Evolutionary conservation across 1,140 invertebrate genomes (phyloP), one percentile per base, ranked within the genome.

Genomic region (Drosophila athabasca): DNA sequence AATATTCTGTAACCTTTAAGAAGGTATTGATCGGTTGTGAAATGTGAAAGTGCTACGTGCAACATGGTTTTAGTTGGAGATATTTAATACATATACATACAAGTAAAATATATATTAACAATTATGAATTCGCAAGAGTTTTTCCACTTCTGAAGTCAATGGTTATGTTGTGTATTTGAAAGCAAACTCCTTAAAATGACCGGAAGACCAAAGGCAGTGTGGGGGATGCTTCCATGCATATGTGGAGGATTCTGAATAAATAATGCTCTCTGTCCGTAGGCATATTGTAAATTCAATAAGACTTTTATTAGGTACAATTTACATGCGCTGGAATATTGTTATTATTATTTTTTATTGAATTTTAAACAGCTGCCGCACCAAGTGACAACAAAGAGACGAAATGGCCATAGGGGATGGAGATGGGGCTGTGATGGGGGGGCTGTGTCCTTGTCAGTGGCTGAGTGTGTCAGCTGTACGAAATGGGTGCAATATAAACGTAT

Each of bases 271-370:
- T 74, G 50, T n/a, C 44, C 62, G 66, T 49, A 49, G 72, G 59
- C 77, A 74, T 74, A 69, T 65, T 77, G 81, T 55, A 62, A 78
- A 71, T 85, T 67, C 67, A 87, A 79, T 68, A 79, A 69, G 71
- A 74, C 67, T 87, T 87, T 87, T 87, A 87, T 87, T 87, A 79
- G 84, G 67, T 76, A 54, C 83, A 72, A 87, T 87, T 89, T 88
- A 75, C 83, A 88, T 76, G 79, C 79, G 66, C 57, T 57, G 60
- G 68, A 70, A 72, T 77, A 62, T 57, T 54, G 55, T 60, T 48
- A 51, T 55, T 29, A 62, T 52, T 31, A 9, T 15, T 79, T 53
- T 83, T 83, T 87, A 87, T 87, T 83, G 83, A 87, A 87, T 87
- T 87, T 87, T 88, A 88, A 87, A 75, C 83, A 87, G 79, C 83